Conservation (phyloP, 2,797 vertebrate species). For the Ctenosaura bakeri region DNA sequence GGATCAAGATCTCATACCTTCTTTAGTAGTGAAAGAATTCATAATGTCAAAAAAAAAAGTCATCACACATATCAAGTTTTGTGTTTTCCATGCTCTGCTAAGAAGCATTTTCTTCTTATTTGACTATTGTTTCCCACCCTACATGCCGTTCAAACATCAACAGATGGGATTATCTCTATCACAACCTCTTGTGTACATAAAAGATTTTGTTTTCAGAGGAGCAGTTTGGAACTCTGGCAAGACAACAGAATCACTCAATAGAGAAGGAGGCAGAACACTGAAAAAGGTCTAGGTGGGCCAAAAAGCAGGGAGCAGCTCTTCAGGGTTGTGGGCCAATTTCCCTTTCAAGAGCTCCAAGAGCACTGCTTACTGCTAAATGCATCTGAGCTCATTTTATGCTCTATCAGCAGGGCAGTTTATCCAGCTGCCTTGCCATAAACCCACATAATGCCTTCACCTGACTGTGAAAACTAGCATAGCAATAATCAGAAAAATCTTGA, state of each 20-base stretch:
- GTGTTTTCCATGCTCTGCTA: background rate
- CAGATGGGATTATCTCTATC: background rate
- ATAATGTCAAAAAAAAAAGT: background rate
- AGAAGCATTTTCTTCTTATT: background rate
- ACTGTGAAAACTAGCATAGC: constrained; percentile 34
- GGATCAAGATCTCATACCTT: background rate
- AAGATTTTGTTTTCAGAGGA: background rate
- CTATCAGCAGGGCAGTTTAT: constrained; percentile 42
- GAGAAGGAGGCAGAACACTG: background rate
- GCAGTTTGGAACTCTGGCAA: background rate
- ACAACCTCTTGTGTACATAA: background rate
- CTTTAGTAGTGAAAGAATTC: background rate
- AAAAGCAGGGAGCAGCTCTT: background rate
- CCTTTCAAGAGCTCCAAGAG: constrained; percentile 24
- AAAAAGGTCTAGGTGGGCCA: constrained; percentile 19
- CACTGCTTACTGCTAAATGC: background rate
- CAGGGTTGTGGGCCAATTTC: constrained; percentile 33
- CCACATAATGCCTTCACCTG: constrained; percentile 28
- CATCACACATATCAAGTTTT: no score
- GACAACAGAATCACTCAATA: constrained; percentile 11
- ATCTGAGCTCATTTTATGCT: constrained; percentile 25
- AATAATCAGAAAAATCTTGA: constrained; percentile 22
- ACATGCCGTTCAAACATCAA: no score
- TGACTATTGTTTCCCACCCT: background rate
- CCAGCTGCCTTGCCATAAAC: constrained; percentile 34